Conservation (phyloP, 2,797 vertebrate genomes). For the Liparis tanakae region DNA sequence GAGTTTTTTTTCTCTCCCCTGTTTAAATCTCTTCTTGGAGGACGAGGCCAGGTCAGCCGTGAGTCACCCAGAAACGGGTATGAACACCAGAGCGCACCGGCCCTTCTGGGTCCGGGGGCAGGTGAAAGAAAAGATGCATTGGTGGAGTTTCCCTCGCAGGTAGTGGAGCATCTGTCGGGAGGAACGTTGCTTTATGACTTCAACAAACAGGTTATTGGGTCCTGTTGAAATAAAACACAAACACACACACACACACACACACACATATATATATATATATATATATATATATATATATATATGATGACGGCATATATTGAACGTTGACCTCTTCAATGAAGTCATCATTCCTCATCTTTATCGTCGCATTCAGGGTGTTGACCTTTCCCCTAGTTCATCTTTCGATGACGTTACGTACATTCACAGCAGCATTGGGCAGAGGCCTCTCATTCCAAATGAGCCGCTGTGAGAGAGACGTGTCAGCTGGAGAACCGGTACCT, state of each 20-base stretch:
- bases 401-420: constrained; percentile 75
- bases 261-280: too few species aligned
- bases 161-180: constrained; percentile 49
- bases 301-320: neutral
- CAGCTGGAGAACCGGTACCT: neutral
- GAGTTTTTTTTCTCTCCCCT: neutral
- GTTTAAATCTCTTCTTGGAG: constrained; percentile 4
- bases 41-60: neutral
- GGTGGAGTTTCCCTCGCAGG: constrained; percentile 59
- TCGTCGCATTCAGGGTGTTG: constrained; percentile 62
- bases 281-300: neutral
- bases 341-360: constrained; percentile 24
- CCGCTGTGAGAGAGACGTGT: neutral
- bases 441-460: neutral
- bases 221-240: neutral
- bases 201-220: constrained; percentile 29
- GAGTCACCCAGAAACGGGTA: constrained; percentile 11
- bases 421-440: constrained; percentile 11
- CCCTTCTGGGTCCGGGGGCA: constrained; percentile 1
- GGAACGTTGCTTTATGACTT: constrained; percentile 41
- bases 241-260: too few species aligned
- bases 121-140: constrained; percentile 28
- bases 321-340: too few species aligned
- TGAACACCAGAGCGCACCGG: neutral
- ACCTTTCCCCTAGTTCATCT: constrained; percentile 85